Percentiles rank a stretch among this genome's conserved stretches.
phyloP scores from a whole-genome alignment of 2,113 vertebrate species.

The Daphoenositta chrysoptera region DNA sequence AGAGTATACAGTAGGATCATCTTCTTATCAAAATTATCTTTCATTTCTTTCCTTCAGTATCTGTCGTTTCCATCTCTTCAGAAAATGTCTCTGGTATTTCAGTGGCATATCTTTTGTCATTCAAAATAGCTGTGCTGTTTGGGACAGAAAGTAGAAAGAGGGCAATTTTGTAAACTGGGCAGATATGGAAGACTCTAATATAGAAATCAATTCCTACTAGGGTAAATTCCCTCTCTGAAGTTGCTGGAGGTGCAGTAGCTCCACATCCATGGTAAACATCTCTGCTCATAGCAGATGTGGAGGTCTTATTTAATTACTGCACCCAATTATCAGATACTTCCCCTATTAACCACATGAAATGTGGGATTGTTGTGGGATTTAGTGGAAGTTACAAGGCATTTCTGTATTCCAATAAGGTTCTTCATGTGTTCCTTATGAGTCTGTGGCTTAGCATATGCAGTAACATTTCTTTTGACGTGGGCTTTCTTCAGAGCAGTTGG shows the following conservation, averaged over 20 bases:
- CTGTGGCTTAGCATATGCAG: background rate
- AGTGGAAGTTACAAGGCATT: background rate
- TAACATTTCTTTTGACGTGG: background rate
- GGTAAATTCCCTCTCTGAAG: background rate
- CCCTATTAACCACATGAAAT: background rate
- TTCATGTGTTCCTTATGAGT: background rate
- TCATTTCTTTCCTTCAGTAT: background rate
- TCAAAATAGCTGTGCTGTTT: background rate
- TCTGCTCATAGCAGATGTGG: background rate
- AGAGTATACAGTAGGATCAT: background rate
- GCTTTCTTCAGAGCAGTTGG: background rate
- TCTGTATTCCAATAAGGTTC: background rate
- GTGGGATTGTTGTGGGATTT: background rate
- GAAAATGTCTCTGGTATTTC: background rate
- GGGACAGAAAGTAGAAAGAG: background rate
- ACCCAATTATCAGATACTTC: background rate
- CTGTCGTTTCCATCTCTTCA: background rate
- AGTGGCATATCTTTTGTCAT: background rate
- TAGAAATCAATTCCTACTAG: background rate
- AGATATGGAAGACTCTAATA: background rate
- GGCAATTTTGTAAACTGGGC: background rate
- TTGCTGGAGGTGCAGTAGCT: background rate
- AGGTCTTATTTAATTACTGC: background rate
- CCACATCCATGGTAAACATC: accelerated
- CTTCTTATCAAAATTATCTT: background rate